phyloP scores from a whole-genome alignment of 2,113 vertebrate genomes.

The Caranx melampygus region DNA sequence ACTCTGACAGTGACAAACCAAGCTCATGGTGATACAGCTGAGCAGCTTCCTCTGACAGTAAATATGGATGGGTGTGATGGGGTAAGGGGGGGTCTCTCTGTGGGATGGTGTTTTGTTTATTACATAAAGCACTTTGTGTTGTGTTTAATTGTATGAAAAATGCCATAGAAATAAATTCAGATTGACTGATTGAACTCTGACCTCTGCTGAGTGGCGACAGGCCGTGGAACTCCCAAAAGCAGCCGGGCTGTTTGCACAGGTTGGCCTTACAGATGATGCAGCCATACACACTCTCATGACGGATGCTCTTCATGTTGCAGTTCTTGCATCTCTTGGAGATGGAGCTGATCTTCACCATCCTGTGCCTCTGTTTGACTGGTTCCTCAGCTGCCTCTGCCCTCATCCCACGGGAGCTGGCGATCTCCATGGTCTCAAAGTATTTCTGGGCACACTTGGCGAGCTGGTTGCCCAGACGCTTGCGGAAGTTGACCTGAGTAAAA shows the following conservation, averaged over 20 bases:
- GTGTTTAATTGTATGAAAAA: too few relatives aligned
- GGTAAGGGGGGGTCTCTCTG: too few relatives aligned
- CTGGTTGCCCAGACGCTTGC: conserved; percentile 81
- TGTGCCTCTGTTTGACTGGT: conserved; percentile 57
- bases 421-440: conserved; percentile 34
- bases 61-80: too few relatives aligned
- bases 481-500: conserved; percentile 81
- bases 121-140: too few relatives aligned
- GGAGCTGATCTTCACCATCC: conserved; percentile 71
- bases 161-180: too few relatives aligned
- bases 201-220: conserved; percentile 63
- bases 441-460: conserved; percentile 76
- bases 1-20: not conserved
- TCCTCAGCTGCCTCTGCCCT: not conserved
- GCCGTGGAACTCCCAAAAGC: conserved; percentile 83
- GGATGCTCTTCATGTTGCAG: conserved; percentile 74
- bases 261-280: conserved; percentile 73
- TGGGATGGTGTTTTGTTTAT: too few relatives aligned
- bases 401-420: conserved; percentile 1
- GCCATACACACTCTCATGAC: conserved; percentile 77
- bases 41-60: not conserved
- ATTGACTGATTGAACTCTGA: conserved; percentile 23
- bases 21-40: not conserved
- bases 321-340: conserved; percentile 76
- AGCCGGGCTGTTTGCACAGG: conserved; percentile 76